These are phyloP conservation scores for Pterocles orientalis DNA, from an alignment of 2,113 vertebrate genomes.

Conservation along the genomic window DNA sequence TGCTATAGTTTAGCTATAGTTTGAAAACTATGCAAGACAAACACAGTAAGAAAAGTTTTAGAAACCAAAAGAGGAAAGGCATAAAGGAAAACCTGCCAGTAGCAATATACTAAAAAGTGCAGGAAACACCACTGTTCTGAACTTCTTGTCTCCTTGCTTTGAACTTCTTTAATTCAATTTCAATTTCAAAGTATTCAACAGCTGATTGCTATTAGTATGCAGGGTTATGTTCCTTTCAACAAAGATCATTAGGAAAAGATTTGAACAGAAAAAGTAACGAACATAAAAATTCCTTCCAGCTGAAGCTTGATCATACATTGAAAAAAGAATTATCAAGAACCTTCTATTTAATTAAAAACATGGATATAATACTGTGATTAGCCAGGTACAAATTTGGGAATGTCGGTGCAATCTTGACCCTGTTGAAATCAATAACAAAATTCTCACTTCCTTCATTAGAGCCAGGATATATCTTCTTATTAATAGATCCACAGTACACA, in stretches of 20 bases:
- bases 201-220: neutral
- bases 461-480: neutral
- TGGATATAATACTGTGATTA: neutral
- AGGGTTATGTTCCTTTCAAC: neutral
- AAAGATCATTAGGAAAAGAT: neutral
- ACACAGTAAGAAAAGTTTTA: neutral
- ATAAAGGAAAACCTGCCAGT: neutral
- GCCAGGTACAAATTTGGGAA: neutral
- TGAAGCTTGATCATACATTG: rapidly evolving
- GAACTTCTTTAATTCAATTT: neutral
- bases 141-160: neutral
- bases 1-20: neutral
- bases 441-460: neutral
- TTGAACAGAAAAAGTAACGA: neutral
- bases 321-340: neutral
- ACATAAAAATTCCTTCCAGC: neutral
- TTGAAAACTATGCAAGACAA: neutral
- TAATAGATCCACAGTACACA: neutral
- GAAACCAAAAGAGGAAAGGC: neutral
- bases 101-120: neutral
- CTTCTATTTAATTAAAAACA: neutral
- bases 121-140: neutral
- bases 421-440: neutral
- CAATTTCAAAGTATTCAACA: neutral
- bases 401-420: neutral